These are phyloP conservation scores for Furcula furcula DNA, from an alignment of 2,888 invertebrate genomes.

Conservation along the genomic window DNA sequence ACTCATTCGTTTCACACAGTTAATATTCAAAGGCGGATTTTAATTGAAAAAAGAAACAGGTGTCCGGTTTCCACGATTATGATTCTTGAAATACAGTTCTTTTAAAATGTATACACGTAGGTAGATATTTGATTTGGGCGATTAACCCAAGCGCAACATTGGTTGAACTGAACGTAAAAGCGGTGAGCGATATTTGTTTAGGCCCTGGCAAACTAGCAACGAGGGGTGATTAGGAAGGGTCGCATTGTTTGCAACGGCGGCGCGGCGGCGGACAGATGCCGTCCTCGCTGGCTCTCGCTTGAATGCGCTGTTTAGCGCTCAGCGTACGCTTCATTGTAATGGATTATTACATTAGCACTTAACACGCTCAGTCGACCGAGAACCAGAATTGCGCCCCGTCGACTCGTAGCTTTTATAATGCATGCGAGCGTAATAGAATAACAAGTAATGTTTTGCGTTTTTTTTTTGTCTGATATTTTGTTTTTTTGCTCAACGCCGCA, in stretches of 20 bases:
- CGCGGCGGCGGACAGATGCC: conserved; percentile 77
- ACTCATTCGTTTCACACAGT: conserved; percentile 45
- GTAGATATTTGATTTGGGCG: conserved; percentile 19
- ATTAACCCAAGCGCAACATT: conserved; percentile 40
- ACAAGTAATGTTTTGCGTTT: conserved; percentile 55
- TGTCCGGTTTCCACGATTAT: neutral
- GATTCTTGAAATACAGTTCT: too few relatives aligned
- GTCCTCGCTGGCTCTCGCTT: conserved; percentile 60
- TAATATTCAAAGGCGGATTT: conserved; percentile 36
- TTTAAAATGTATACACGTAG: neutral
- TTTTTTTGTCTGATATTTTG: conserved; percentile 43
- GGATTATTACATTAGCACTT: conserved; percentile 82
- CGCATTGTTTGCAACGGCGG: conserved; percentile 59
- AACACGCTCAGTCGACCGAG: conserved; percentile 75
- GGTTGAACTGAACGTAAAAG: conserved; percentile 42
- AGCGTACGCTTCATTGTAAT: conserved; percentile 78
- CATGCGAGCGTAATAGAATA: conserved; percentile 59
- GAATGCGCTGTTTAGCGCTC: conserved; percentile 80
- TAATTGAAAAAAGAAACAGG: conserved; percentile 21
- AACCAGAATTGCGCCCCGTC: conserved; percentile 65
- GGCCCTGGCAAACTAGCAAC: conserved; percentile 65
- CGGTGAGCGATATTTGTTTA: conserved; percentile 70
- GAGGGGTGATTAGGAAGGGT: conserved; percentile 71
- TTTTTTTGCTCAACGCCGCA: conserved; percentile 37
- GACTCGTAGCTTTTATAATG: conserved; percentile 57